These are phyloP conservation scores for Thrips palmi DNA, from an alignment of 1,140 invertebrate genomes.

Conservation along the genomic window DNA sequence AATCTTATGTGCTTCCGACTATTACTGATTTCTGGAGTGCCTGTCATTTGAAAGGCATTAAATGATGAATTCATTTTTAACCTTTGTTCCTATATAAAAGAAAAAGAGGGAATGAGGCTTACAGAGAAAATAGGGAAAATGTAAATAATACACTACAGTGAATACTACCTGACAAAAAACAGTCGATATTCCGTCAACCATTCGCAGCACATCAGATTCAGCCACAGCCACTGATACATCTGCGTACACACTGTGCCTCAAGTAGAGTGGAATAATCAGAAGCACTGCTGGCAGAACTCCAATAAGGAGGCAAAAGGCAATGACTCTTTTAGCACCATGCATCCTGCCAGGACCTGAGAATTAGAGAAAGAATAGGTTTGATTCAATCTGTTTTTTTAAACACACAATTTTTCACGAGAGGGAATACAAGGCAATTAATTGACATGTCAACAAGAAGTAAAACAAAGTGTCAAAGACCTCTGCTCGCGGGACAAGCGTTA, in stretches of 20 bases:
- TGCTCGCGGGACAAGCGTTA: neutral
- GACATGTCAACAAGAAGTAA: conserved; percentile 1
- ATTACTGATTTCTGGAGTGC: conserved; percentile 42
- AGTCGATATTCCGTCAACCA: conserved; percentile 54
- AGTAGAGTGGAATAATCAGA: conserved; percentile 51
- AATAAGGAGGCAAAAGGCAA: conserved; percentile 52
- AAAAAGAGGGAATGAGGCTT: conserved; percentile 53
- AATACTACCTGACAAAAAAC: conserved; percentile 43
- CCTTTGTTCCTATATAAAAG: no score
- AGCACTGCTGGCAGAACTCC: conserved; percentile 48
- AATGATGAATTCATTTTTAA: conserved; percentile 58
- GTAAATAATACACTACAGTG: conserved; percentile 7
- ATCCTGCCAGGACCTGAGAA: conserved; percentile 45
- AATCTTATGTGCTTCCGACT: conserved; percentile 49
- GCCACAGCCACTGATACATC: conserved; percentile 54
- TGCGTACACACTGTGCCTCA: conserved; percentile 48
- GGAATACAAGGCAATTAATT: neutral
- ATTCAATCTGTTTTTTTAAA: neutral
- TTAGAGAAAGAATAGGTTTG: conserved; percentile 14
- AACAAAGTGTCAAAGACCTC: neutral
- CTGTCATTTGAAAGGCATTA: conserved; percentile 60
- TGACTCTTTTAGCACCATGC: conserved; percentile 50
- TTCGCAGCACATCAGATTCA: conserved; percentile 63
- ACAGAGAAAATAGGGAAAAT: conserved; percentile 15
- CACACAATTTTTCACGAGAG: neutral